phyloP scores from a whole-genome alignment of 2,113 vertebrate species.

The Brienomyrus longianalis region DNA sequence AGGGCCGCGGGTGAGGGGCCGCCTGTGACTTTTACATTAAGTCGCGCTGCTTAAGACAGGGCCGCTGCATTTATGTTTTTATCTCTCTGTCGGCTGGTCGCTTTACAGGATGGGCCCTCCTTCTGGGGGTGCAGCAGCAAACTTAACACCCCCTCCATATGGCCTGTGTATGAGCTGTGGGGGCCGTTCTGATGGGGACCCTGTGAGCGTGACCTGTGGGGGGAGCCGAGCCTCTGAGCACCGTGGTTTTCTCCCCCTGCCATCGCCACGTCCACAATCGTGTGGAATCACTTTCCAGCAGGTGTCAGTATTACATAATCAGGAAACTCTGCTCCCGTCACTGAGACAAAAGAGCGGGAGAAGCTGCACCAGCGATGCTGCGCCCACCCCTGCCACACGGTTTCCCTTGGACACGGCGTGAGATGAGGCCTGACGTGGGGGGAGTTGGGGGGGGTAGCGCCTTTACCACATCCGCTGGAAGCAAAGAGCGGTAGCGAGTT shows the following conservation, averaged over 20 bases:
- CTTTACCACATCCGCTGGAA: neutral
- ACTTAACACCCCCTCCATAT: constrained; percentile 54
- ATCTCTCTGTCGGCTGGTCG: constrained; percentile 47
- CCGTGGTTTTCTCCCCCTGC: neutral
- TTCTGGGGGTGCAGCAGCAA: constrained; percentile 58
- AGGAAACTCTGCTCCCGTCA: constrained; percentile 27
- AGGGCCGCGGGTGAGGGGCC: constrained; percentile 62
- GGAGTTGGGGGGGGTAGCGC: neutral
- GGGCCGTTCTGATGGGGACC: neutral
- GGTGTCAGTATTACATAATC: constrained; percentile 62
- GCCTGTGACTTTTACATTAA: constrained; percentile 74
- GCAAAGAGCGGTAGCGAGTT: neutral
- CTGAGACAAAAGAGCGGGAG: constrained; percentile 18
- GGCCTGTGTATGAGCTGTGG: constrained; percentile 35
- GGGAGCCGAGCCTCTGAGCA: neutral
- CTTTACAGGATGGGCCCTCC: constrained; percentile 63
- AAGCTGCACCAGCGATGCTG: neutral
- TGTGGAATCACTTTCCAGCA: constrained; percentile 51
- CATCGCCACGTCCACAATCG: constrained; percentile 25
- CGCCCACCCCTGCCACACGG: neutral
- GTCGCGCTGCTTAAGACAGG: constrained; percentile 65
- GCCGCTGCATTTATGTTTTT: constrained; percentile 62
- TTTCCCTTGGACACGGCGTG: neutral
- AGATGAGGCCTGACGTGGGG: neutral
- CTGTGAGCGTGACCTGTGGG: neutral